Conservation (phyloP, 2,888 invertebrate species). For the Laspeyria flexula region DNA sequence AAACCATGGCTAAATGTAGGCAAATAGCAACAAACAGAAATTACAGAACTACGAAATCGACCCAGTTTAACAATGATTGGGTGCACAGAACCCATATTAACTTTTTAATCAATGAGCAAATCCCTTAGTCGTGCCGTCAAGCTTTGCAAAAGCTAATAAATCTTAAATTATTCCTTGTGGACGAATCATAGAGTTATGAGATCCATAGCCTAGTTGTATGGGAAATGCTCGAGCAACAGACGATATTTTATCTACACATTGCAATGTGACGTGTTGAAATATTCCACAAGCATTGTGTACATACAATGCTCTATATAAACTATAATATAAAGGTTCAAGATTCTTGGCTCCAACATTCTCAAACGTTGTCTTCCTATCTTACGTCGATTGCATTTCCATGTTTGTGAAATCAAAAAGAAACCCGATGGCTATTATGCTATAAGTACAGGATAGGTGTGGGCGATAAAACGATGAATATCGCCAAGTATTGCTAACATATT, state of each 20-base stretch:
- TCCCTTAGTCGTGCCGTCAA: conserved; percentile 57
- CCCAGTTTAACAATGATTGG: conserved; percentile 59
- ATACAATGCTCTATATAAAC: conserved; percentile 35
- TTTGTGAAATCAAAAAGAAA: conserved; percentile 53
- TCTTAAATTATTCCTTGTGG: conserved; percentile 54
- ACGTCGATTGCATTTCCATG: conserved; percentile 60
- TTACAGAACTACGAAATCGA: conserved; percentile 61
- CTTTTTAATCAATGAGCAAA: conserved; percentile 68
- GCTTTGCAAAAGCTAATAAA: conserved; percentile 61
- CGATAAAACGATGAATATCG: conserved; percentile 46
- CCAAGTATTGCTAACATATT: conserved; percentile 56
- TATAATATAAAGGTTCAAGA: conserved; percentile 32
- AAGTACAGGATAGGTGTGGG: conserved; percentile 58
- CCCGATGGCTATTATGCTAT: conserved; percentile 51
- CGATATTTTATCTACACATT: conserved; percentile 59
- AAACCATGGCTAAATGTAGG: conserved; percentile 34
- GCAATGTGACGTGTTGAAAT: conserved; percentile 63
- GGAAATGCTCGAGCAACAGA: conserved; percentile 55
- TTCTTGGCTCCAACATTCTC: conserved; percentile 44
- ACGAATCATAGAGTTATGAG: conserved; percentile 55
- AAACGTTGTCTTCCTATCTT: conserved; percentile 45
- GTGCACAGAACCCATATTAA: conserved; percentile 41
- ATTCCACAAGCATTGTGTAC: conserved; percentile 41
- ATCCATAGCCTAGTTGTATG: conserved; percentile 61
- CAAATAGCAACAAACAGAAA: conserved; percentile 46